Evolutionary conservation across 1,140 invertebrate genomes (phyloP).

Genomic region (Cyphomyrmex costatus): DNA sequence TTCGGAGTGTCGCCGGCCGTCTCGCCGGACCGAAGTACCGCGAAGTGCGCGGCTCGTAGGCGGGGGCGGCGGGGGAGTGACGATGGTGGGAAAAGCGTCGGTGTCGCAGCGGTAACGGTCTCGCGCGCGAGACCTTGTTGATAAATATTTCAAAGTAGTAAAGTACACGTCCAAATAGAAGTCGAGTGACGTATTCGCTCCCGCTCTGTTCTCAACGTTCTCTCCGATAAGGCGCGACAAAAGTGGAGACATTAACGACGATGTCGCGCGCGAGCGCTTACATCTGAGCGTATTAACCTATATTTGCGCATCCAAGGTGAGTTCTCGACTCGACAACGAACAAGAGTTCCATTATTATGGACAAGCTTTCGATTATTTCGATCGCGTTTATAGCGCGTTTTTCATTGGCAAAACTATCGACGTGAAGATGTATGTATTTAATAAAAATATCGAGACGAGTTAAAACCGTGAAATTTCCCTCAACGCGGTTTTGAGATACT

Average conservation of each 20-base stretch:
- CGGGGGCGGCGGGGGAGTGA: too few species aligned
- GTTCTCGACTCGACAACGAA: not conserved
- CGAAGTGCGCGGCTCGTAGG: too few species aligned
- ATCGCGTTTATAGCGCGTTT: too few species aligned
- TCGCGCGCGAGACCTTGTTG: not conserved
- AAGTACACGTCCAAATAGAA: not conserved
- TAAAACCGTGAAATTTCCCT: too few species aligned
- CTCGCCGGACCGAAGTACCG: not conserved
- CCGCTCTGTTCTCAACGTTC: not conserved
- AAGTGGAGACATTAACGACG: not conserved
- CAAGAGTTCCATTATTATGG: not conserved
- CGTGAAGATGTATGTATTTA: too few species aligned
- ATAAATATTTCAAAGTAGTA: not conserved
- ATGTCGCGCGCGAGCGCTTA: not conserved
- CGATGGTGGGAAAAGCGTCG: too few species aligned
- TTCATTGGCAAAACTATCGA: too few species aligned
- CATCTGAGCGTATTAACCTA: not conserved
- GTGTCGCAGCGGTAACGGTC: too few species aligned
- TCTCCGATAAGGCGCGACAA: not conserved
- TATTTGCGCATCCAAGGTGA: not conserved
- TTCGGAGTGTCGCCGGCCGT: not conserved
- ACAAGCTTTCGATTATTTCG: not conserved
- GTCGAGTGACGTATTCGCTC: not conserved
- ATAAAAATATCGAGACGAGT: too few species aligned
- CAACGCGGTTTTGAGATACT: too few species aligned